Evolutionary conservation across 2,797 vertebrate species (phyloP).

Genomic region (Linurgus olivaceus): DNA sequence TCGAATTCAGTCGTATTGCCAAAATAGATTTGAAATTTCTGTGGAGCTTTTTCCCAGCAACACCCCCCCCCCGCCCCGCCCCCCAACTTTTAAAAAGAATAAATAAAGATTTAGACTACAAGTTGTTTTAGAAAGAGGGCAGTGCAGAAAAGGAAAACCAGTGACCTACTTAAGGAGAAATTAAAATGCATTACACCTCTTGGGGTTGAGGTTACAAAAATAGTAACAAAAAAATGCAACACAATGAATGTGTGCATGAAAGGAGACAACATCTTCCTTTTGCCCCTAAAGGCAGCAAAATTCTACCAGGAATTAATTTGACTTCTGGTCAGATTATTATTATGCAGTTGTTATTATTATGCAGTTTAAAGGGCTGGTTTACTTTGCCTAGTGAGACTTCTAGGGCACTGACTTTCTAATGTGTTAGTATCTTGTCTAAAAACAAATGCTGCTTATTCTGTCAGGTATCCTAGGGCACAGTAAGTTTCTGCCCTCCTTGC

Average conservation of each 20-base stretch:
- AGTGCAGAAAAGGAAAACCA: not conserved
- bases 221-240: not conserved
- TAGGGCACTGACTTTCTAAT: not conserved
- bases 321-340: slow-evolving; percentile 7
- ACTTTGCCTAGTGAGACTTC: not conserved
- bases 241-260: not conserved
- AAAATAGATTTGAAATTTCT: slow-evolving; percentile 7
- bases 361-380: not conserved
- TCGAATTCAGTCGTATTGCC: not conserved
- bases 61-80: not conserved
- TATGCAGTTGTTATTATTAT: not conserved
- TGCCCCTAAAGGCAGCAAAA: not conserved
- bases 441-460: not conserved
- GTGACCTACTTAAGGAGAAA: slow-evolving; percentile 45
- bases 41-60: not conserved
- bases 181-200: slow-evolving; percentile 36
- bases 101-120: not conserved
- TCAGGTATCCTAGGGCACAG: not conserved
- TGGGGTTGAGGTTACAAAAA: slow-evolving; percentile 1
- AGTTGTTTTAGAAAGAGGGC: not conserved
- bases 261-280: not conserved
- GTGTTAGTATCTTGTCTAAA: not conserved
- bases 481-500: not conserved
- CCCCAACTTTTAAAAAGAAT: not conserved
- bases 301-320: not conserved